phyloP scores from a whole-genome alignment of 2,888 invertebrate species.

The Caenorhabditis macrosperma region DNA sequence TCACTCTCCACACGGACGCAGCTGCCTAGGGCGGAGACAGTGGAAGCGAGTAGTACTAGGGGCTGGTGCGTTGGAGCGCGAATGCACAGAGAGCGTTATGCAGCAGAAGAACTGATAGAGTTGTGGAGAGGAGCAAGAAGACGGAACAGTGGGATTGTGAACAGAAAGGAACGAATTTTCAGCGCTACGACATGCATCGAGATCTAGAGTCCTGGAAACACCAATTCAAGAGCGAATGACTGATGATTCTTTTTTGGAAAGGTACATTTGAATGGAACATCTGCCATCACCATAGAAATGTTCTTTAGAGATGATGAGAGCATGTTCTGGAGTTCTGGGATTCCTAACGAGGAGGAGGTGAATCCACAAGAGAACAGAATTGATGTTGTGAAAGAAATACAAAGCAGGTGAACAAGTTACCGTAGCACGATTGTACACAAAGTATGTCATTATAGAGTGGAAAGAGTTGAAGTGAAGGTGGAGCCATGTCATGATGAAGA shows the following conservation, averaged over 20 bases:
- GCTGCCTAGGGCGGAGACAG: constrained; percentile 13
- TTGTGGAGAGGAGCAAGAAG: too few species aligned
- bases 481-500: constrained; percentile 30
- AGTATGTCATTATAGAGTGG: not conserved
- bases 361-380: not conserved
- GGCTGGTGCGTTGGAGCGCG: not conserved
- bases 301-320: constrained; percentile 8
- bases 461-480: constrained; percentile 39
- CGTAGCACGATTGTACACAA: not conserved
- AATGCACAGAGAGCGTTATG: too few species aligned
- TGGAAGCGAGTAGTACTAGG: constrained; percentile 12
- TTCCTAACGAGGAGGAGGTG: not conserved
- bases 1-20: constrained; percentile 12
- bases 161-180: too few species aligned
- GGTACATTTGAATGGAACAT: not conserved
- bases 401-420: constrained; percentile 10
- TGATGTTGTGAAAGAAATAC: not conserved
- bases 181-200: not conserved
- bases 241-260: not conserved
- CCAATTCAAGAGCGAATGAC: not conserved
- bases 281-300: too few species aligned
- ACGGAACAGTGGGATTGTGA: too few species aligned
- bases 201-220: not conserved
- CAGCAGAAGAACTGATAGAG: too few species aligned
- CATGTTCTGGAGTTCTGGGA: constrained; percentile 1